These are phyloP conservation scores for Cotesia glomerata DNA, from an alignment of 1,140 invertebrate genomes.

Conservation along the genomic window DNA sequence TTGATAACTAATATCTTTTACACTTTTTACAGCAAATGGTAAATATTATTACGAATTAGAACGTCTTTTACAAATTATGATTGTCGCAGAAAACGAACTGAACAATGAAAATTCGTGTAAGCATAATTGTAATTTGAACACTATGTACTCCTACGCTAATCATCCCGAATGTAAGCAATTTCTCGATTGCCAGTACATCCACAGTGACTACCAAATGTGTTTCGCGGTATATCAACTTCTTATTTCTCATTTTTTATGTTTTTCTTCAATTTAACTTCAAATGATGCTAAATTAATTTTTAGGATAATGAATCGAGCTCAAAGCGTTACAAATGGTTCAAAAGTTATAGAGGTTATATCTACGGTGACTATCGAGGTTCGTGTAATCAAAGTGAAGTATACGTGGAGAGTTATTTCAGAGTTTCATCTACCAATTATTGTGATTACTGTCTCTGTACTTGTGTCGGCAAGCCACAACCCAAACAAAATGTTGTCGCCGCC, in stretches of 20 bases:
- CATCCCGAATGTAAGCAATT: background rate
- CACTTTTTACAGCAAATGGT: too few species aligned
- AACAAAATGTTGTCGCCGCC: background rate
- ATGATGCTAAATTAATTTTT: too few species aligned
- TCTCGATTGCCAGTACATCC: background rate
- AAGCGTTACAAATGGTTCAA: too few species aligned
- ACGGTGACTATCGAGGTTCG: too few species aligned
- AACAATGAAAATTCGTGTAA: background rate
- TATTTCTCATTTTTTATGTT: too few species aligned
- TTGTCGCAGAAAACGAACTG: background rate
- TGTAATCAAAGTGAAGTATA: too few species aligned
- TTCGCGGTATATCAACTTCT: too few species aligned
- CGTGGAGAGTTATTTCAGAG: background rate
- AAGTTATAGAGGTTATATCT: too few species aligned
- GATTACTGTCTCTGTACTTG: background rate
- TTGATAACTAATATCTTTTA: too few species aligned
- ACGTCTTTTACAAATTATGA: background rate
- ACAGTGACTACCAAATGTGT: too few species aligned
- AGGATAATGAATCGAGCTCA: too few species aligned
- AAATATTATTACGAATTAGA: background rate
- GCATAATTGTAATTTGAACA: background rate
- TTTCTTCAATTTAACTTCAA: too few species aligned
- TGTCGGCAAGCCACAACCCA: background rate
- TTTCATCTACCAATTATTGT: background rate
- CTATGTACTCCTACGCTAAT: background rate